Conservation (phyloP, 1,140 invertebrate species). For the Pemphigus obesinymphae region DNA sequence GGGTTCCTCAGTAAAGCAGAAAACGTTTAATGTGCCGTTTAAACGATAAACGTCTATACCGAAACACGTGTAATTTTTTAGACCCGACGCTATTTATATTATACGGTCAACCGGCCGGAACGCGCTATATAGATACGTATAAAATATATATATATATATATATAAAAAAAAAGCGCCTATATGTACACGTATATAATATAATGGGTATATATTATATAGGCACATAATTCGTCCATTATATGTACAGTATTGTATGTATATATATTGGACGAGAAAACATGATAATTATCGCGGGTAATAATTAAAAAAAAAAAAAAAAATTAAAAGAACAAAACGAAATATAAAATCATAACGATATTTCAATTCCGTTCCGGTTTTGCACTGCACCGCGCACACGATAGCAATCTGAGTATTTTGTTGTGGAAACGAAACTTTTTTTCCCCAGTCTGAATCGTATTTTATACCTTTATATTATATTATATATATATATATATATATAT, state of each 20-base stretch:
- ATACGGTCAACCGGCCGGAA: conserved; percentile 7
- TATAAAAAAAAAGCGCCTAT: too few relatives aligned
- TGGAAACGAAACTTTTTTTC: background rate
- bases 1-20: background rate
- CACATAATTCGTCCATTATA: conserved; percentile 14
- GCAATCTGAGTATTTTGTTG: background rate
- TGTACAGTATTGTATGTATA: background rate
- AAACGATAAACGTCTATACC: background rate
- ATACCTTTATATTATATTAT: too few relatives aligned
- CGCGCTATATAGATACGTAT: background rate
- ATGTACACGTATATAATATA: background rate
- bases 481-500: too few relatives aligned
- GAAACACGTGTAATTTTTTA: conserved; percentile 5
- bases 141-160: background rate
- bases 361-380: conserved; percentile 25
- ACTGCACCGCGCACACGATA: background rate
- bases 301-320: conserved; percentile 7
- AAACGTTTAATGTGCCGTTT: conserved; percentile 7
- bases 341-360: conserved; percentile 2
- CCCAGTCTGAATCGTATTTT: background rate
- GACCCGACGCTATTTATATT: background rate
- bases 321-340: background rate
- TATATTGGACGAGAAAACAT: background rate
- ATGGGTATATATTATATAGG: background rate
- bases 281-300: conserved; percentile 16